These are phyloP conservation scores for Tonatia bakeri DNA, from an alignment of 2,113 vertebrate genomes.

Conservation along the genomic window DNA sequence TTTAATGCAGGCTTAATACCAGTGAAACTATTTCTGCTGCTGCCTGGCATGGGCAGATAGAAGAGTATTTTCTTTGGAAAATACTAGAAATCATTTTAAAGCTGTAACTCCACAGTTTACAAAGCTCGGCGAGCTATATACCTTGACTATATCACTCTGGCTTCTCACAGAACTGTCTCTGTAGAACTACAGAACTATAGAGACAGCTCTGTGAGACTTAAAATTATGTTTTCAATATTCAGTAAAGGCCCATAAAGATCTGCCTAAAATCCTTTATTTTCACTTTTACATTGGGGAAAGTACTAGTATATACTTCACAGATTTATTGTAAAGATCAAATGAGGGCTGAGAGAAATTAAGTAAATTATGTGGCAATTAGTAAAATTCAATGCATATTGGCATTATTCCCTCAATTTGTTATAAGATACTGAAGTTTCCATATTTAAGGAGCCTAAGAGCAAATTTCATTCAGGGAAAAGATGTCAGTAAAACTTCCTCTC, in stretches of 20 bases:
- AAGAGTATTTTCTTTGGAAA: slow-evolving; percentile 36
- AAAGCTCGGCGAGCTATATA: not conserved
- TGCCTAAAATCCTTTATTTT: not conserved
- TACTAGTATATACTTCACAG: not conserved
- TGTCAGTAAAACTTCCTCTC: not conserved
- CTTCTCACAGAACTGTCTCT: not conserved
- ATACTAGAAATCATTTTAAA: slow-evolving; percentile 28
- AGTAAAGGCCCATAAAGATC: not conserved
- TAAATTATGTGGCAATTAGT: not conserved
- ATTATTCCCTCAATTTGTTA: not conserved
- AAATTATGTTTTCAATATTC: not conserved
- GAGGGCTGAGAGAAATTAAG: not conserved
- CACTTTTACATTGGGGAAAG: not conserved
- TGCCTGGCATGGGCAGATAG: not conserved
- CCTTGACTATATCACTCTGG: not conserved
- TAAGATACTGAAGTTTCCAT: not conserved
- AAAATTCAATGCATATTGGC: not conserved
- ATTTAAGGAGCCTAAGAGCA: not conserved
- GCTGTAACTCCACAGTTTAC: not conserved
- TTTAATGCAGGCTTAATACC: slow-evolving; percentile 41
- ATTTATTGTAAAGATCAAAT: not conserved
- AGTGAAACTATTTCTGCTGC: slow-evolving; percentile 20
- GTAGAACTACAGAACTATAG: not conserved
- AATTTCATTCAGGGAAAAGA: not conserved
- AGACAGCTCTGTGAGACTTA: not conserved